Evolutionary conservation across 2,888 invertebrate species (phyloP).

Genomic region (Tachina fera): DNA sequence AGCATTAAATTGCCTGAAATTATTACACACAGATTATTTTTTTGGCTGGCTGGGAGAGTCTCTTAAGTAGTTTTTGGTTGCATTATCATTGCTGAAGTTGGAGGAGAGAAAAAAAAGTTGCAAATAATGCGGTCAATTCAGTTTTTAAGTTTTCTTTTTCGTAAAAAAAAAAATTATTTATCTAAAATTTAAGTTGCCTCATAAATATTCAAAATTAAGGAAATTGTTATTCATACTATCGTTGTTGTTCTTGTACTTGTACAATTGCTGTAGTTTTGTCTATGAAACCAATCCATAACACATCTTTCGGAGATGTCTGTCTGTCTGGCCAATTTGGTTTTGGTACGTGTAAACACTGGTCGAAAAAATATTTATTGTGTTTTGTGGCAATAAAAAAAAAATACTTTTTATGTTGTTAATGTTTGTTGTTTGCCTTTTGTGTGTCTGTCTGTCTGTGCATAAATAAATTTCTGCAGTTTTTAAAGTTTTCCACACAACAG

Average conservation of each 20-base stretch:
- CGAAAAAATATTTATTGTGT: slow-evolving; percentile 10
- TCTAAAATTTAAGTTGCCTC: slow-evolving; percentile 61
- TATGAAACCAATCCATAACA: slow-evolving; percentile 59
- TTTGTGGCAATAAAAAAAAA: slow-evolving; percentile 29
- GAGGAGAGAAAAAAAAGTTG: not conserved
- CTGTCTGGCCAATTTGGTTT: slow-evolving; percentile 16
- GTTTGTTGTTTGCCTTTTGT: not conserved
- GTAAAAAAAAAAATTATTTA: slow-evolving; percentile 24
- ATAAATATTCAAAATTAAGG: slow-evolving; percentile 69
- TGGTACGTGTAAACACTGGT: slow-evolving; percentile 18
- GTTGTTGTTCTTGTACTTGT: not conserved
- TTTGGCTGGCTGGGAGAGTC: slow-evolving; percentile 5
- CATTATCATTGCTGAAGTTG: not conserved
- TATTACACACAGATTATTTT: slow-evolving; percentile 34
- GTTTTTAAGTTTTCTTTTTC: slow-evolving; percentile 38
- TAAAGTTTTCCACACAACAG: slow-evolving; percentile 27
- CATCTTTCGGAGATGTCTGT: slow-evolving; percentile 43
- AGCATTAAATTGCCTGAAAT: slow-evolving; percentile 45
- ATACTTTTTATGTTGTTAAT: slow-evolving; percentile 23
- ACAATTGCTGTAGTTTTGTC: slow-evolving; percentile 3
- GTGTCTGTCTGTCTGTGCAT: not conserved
- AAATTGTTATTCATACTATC: slow-evolving; percentile 67
- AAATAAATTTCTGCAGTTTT: slow-evolving; percentile 12
- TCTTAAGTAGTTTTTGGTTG: not conserved
- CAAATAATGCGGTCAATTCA: slow-evolving; percentile 58